Evolutionary conservation across 2,113 vertebrate genomes (phyloP), one percentile per base, ranked within the genome.

Genomic region (Periophthalmus modestus): DNA sequence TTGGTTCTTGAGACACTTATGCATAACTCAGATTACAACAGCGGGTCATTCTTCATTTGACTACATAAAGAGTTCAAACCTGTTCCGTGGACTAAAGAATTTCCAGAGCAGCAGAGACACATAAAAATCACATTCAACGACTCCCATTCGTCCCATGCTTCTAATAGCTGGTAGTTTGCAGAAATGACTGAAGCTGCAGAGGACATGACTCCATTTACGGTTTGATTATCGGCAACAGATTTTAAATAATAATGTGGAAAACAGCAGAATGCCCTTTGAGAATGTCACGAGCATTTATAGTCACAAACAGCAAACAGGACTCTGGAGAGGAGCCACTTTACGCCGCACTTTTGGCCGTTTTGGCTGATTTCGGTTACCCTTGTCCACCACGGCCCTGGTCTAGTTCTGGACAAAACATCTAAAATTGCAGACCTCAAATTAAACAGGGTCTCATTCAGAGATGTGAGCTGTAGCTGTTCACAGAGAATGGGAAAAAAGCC

Each of bases 191-290:
- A 5, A 7, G 59, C 39, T 33, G 67, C 36, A 43, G 52, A 10
- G 43, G 33, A 54, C 62, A 11, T 52, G 39, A 24, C 1, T 50
- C 28, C 0, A 5, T 67, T 62, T 46, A 12, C 16, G 18, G 16
- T 39, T 65, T 39, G 62, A 65, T 65, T 65, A 39, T 65, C 0
- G 16, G 18, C 34, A 39, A 34, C 34, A n/a, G 62, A 62, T 65
- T 65, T 65, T 65, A 65, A 65, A 65, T 65, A 65, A 34, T 15
- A 67, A 19, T 15, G 12, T 34, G 65, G 54, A 66, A 59, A 61
- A 43, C 33, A 43, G 0, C 0, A 7, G 13, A 10, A 55, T 63
- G 19, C 59, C 46, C 61, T 71, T 71, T 47, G 34, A 61, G 54
- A 65, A 67, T 54, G 14, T 23, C 19, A 21, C 19, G 34, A 71